Evolutionary conservation across 2,888 invertebrate genomes (phyloP).

Genomic region (Plusia festucae): DNA sequence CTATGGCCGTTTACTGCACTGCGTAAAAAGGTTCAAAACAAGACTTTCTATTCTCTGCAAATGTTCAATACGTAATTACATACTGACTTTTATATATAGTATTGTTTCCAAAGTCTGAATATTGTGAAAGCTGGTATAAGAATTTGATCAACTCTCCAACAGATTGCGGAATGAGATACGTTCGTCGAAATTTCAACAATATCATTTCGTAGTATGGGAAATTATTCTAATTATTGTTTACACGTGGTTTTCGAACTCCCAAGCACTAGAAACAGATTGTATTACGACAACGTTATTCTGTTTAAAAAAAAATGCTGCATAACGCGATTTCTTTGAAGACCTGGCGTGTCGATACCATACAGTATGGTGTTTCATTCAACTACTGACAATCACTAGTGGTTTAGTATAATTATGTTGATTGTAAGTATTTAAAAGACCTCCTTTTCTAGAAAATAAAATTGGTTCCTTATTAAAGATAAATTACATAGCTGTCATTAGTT

Average conservation of each 20-base stretch:
- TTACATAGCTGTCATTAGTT: slow-evolving; percentile 6
- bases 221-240: slow-evolving; percentile 43
- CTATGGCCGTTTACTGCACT: neutral
- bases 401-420: neutral
- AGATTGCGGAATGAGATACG: slow-evolving; percentile 14
- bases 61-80: too few relatives aligned
- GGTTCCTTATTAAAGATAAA: neutral
- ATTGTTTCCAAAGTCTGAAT: neutral
- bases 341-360: slow-evolving; percentile 31
- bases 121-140: slow-evolving; percentile 1
- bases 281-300: slow-evolving; percentile 41
- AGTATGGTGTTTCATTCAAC: slow-evolving; percentile 26
- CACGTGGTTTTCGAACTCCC: slow-evolving; percentile 44
- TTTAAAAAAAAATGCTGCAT: slow-evolving; percentile 42
- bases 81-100: too few relatives aligned
- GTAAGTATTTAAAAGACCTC: neutral
- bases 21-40: neutral
- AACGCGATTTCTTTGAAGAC: slow-evolving; percentile 40
- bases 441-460: neutral
- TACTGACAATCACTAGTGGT: slow-evolving; percentile 15
- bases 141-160: neutral
- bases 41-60: too few relatives aligned
- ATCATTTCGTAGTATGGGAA: slow-evolving; percentile 31
- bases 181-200: slow-evolving; percentile 15
- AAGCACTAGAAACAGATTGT: slow-evolving; percentile 32